These are phyloP conservation scores for Ruditapes philippinarum DNA, from an alignment of 1,140 invertebrate species.

Conservation along the genomic window DNA sequence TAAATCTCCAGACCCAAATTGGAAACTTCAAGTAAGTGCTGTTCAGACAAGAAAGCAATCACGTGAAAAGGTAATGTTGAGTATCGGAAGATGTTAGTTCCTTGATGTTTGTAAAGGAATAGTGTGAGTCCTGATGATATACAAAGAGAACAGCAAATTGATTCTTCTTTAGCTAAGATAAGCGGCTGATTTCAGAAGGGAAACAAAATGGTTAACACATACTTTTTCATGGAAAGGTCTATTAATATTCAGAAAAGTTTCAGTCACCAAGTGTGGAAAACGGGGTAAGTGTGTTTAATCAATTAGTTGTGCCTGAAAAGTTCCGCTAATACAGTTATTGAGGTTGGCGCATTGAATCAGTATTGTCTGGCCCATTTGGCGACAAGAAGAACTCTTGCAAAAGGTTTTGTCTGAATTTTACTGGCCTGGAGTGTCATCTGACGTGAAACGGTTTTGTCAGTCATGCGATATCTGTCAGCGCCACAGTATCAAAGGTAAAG, in stretches of 20 bases:
- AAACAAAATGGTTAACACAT: neutral
- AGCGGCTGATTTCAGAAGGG: neutral
- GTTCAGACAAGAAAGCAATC: neutral
- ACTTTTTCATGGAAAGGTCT: neutral
- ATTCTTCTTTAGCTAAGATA: neutral
- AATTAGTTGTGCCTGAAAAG: conserved; percentile 33
- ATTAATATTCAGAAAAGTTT: conserved; percentile 30
- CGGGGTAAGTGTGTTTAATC: neutral
- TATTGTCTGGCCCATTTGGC: conserved; percentile 28
- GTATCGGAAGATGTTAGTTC: neutral
- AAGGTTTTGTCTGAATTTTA: conserved; percentile 5
- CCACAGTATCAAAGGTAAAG: neutral
- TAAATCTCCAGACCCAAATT: neutral
- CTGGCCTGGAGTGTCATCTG: conserved; percentile 4
- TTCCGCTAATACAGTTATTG: conserved; percentile 23
- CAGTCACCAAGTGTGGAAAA: neutral
- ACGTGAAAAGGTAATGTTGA: neutral
- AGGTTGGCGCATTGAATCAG: conserved; percentile 40
- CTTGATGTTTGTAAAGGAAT: neutral
- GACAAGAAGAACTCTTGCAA: neutral
- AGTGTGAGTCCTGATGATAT: conserved; percentile 28
- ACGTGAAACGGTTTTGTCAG: conserved; percentile 10
- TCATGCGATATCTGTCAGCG: conserved; percentile 22
- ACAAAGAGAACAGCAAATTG: neutral
- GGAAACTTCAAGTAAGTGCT: neutral